These are phyloP conservation scores for Dilophus febrilis DNA, from an alignment of 2,888 invertebrate genomes.

Conservation along the genomic window DNA sequence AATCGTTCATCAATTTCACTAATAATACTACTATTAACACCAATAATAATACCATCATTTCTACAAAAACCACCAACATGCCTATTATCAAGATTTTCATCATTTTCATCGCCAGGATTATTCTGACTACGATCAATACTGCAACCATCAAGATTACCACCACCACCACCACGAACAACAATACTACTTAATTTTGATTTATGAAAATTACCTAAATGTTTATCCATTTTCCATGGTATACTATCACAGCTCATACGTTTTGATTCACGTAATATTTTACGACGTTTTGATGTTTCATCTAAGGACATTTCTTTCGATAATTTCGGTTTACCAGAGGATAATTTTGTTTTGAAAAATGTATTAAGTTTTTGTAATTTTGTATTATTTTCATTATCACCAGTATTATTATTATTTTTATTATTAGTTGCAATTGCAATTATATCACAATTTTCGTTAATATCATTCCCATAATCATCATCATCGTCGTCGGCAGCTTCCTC, in stretches of 20 bases:
- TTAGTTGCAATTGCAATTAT: neutral
- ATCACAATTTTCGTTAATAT: neutral
- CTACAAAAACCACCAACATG: too few species aligned
- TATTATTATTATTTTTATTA: conserved; percentile 6
- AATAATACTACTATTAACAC: too few species aligned
- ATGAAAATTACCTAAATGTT: neutral
- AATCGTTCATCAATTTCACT: too few species aligned
- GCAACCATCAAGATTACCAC: too few species aligned
- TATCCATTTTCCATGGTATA: conserved; percentile 18
- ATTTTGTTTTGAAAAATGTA: neutral
- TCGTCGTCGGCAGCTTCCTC: neutral
- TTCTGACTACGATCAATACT: too few species aligned
- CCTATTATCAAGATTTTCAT: too few species aligned
- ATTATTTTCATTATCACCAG: neutral
- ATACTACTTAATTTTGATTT: neutral
- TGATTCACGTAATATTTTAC: conserved; percentile 36
- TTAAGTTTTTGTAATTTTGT: neutral
- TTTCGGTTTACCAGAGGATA: conserved; percentile 11
- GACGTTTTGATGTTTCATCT: conserved; percentile 26
- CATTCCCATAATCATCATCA: conserved; percentile 12
- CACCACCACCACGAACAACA: neutral
- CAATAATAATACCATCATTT: too few species aligned
- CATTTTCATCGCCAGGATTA: too few species aligned
- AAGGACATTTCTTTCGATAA: conserved; percentile 29
- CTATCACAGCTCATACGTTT: conserved; percentile 30